Evolutionary conservation across 2,888 invertebrate species (phyloP).

Genomic region (Lordiphosa andalusiaca): DNA sequence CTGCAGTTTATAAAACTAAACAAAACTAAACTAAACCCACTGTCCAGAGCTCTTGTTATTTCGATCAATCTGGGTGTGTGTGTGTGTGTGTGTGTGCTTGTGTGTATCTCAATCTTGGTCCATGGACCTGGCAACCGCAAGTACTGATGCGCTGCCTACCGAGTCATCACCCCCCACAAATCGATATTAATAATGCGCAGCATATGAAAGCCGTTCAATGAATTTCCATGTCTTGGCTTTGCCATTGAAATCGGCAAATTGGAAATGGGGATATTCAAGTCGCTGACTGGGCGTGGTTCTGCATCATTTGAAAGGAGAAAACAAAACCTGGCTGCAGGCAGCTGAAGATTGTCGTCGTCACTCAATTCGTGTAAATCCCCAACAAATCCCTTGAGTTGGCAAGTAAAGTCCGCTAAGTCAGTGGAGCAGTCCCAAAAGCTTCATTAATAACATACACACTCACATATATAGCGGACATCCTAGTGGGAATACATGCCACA

Average conservation of each 20-base stretch:
- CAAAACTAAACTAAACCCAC: too few relatives aligned
- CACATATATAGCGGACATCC: background rate
- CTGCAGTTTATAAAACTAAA: too few relatives aligned
- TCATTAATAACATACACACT: slow-evolving; percentile 58
- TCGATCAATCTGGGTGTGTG: slow-evolving; percentile 9
- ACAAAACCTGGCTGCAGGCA: slow-evolving; percentile 19
- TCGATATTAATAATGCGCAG: slow-evolving; percentile 68
- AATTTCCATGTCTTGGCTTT: slow-evolving; percentile 46
- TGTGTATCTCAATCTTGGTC: slow-evolving; percentile 36
- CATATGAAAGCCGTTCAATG: slow-evolving; percentile 66
- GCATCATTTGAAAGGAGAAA: slow-evolving; percentile 16
- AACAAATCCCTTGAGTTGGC: slow-evolving; percentile 52
- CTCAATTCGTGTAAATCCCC: slow-evolving; percentile 61
- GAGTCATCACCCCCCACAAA: slow-evolving; percentile 38
- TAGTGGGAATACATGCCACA: slow-evolving; percentile 31
- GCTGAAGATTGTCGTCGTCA: slow-evolving; percentile 29
- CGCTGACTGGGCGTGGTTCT: slow-evolving; percentile 18
- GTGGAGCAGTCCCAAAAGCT: slow-evolving; percentile 41
- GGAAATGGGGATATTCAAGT: slow-evolving; percentile 34
- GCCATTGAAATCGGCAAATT: slow-evolving; percentile 51
- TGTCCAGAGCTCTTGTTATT: too few relatives aligned
- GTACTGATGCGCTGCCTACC: slow-evolving; percentile 20
- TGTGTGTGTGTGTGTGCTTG: slow-evolving; percentile 7
- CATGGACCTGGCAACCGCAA: slow-evolving; percentile 15
- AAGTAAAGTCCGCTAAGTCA: slow-evolving; percentile 56